Evolutionary conservation across 2,113 vertebrate species (phyloP).

Genomic region (Hymenochirus boettgeri): DNA sequence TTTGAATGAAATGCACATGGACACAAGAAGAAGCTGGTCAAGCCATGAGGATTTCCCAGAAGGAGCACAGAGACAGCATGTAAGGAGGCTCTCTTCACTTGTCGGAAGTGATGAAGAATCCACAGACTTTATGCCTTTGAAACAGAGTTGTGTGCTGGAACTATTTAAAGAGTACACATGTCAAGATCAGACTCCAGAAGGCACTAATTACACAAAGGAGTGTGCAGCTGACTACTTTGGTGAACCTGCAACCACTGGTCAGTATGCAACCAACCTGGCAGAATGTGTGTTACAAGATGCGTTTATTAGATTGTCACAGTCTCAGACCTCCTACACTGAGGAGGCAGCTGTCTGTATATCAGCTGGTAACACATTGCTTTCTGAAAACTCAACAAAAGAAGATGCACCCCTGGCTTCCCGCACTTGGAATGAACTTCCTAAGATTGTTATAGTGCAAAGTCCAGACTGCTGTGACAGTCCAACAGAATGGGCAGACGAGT

Average conservation of each 20-base stretch:
- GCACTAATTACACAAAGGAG: conserved; percentile 25
- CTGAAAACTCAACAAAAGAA: conserved; percentile 45
- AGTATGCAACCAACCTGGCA: conserved; percentile 87
- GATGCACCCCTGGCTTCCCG: conserved; percentile 51
- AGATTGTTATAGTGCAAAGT: conserved; percentile 94
- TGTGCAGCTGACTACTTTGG: neutral
- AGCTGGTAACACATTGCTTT: conserved; percentile 47
- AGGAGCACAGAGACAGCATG: conserved; percentile 40
- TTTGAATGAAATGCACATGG: conserved; percentile 53
- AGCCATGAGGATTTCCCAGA: conserved; percentile 38
- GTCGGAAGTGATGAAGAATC: neutral
- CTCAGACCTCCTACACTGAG: conserved; percentile 67
- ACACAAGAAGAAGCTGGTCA: conserved; percentile 49
- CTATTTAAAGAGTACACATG: neutral
- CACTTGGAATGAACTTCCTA: conserved; percentile 84
- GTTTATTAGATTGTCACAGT: conserved; percentile 86
- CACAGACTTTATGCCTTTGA: too few relatives aligned
- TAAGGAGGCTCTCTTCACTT: conserved; percentile 19
- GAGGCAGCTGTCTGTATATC: conserved; percentile 71
- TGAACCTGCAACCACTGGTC: conserved; percentile 62
- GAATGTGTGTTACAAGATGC: conserved; percentile 93
- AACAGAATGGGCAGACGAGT: conserved; percentile 66
- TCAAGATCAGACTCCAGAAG: neutral
- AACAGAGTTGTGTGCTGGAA: neutral
- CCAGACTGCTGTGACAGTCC: conserved; percentile 76